These are phyloP conservation scores for Fissipunctia ypsillon DNA, from an alignment of 2,888 invertebrate genomes.

Conservation along the genomic window DNA sequence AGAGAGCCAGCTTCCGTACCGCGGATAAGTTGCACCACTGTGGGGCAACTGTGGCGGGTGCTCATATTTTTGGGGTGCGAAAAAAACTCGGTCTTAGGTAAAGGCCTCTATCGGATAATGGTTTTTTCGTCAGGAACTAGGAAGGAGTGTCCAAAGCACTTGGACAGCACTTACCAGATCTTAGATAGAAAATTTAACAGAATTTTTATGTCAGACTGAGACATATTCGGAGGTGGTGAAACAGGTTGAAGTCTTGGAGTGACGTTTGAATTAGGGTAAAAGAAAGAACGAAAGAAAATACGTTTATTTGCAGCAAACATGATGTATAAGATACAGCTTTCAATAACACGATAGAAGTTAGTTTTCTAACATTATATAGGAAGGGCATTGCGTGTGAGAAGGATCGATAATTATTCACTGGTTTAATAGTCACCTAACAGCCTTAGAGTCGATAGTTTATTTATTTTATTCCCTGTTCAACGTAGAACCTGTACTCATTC, in stretches of 20 bases:
- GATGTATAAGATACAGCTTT: neutral
- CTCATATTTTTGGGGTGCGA: neutral
- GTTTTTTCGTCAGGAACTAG: neutral
- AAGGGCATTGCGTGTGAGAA: neutral
- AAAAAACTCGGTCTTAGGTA: neutral
- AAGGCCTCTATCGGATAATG: neutral
- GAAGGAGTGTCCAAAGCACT: neutral
- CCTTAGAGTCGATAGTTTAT: slow-evolving; percentile 20
- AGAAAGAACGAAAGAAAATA: no score
- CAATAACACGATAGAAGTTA: neutral
- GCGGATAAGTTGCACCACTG: slow-evolving; percentile 59
- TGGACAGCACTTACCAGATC: no score
- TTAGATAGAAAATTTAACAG: no score
- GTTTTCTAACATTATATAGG: neutral
- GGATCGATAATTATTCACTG: neutral
- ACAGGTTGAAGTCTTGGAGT: no score
- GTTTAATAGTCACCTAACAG: neutral
- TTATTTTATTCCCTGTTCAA: slow-evolving; percentile 19
- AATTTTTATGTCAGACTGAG: no score
- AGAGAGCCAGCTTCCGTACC: slow-evolving; percentile 79
- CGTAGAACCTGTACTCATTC: neutral
- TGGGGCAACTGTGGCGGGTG: slow-evolving; percentile 34
- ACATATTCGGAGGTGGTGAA: no score
- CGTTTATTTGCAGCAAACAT: no score
- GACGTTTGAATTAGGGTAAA: no score